A percentile compares a stretch with the other conserved stretches of the same genome.
These are phyloP conservation scores for Xiphias gladius DNA, from an alignment of 2,113 vertebrate species.

Conservation along the genomic window DNA sequence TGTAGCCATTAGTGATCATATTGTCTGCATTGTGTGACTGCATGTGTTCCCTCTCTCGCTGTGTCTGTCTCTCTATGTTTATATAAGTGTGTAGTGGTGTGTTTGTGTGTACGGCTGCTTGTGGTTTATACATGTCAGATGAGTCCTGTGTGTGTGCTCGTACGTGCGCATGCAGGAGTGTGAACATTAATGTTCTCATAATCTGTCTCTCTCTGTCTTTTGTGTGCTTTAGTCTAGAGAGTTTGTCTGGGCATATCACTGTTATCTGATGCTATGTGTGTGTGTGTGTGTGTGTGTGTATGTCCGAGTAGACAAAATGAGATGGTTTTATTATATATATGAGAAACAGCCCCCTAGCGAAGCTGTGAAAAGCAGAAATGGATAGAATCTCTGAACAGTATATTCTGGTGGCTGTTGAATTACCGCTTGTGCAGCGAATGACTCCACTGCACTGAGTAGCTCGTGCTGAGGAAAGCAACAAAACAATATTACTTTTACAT, in stretches of 20 bases:
- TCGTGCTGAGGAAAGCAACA: constrained; percentile 50
- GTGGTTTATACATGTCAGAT: constrained; percentile 37
- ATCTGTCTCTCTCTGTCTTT: constrained; percentile 31
- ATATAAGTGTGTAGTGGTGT: constrained; percentile 1
- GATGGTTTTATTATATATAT: constrained; percentile 25
- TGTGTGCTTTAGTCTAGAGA: constrained; percentile 17
- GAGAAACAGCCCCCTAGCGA: neutral
- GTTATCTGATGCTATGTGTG: constrained; percentile 36
- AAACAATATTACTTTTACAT: constrained; percentile 58
- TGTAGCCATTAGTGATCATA: constrained; percentile 56
- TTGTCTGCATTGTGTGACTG: constrained; percentile 32
- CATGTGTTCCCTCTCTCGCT: constrained; percentile 10
- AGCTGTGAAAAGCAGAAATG: constrained; percentile 28
- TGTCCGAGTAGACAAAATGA: constrained; percentile 1
- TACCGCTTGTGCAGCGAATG: constrained; percentile 28
- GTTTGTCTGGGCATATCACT: constrained; percentile 5
- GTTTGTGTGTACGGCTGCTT: constrained; percentile 1
- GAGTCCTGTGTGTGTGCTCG: constrained; percentile 25
- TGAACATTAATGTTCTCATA: neutral
- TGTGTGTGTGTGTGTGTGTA: neutral
- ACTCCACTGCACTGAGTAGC: constrained; percentile 33
- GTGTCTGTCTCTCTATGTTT: constrained; percentile 27
- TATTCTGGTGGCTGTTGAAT: constrained; percentile 33
- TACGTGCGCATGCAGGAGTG: neutral
- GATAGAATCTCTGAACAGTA: constrained; percentile 19